Evolutionary conservation across 1,140 invertebrate species (phyloP), one percentile per base, ranked within the genome.

Genomic region (Pomacea maculata): DNA sequence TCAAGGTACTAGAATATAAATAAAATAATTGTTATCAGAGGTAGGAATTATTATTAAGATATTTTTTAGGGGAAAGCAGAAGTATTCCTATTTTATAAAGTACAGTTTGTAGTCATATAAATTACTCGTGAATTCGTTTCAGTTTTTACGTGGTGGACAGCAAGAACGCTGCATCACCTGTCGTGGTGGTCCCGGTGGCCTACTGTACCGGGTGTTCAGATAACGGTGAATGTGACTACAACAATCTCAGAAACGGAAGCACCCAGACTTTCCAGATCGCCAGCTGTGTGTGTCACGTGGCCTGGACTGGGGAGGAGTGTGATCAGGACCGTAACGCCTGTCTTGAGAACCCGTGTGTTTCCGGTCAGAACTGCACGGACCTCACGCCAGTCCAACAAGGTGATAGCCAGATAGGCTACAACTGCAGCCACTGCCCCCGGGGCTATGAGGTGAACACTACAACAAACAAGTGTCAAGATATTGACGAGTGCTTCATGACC

Each of bases 281-380:
- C 10, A 45, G n/a, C 25, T 78, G 75, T 61, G 29, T 45, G 17
- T 78, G 75, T 21, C 15, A 17, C 6, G 6, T 29, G 57, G 75
- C 54, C 61, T 78, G 75, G 75, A 8, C 9, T 9, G 78, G 78
- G 21, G 61, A 57, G 34, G 57, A 82, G 45, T 82, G 81, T 63
- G 78, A 80, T 14, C 9, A 9, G 0, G 75, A 83, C n/a, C 19
- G 80, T 19, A 67, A 83, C 68, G 82, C 63, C 11, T 83, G 82
- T 73, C 55, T 55, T 21, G 45, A 34, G 0, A 71, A 54, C 64
- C 82, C 82, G 12, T 83, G 82, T 55, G 45, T 72, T 14, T 17
- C 7, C 11, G 82, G 82, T 29, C 78, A 80, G 74, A 80, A 76
- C 67, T 83, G 82, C 63, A 83, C 82, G 17, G 82, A 83, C 63